These are phyloP conservation scores for Catharus ustulatus DNA, from an alignment of 2,797 vertebrate species.

Conservation along the genomic window DNA sequence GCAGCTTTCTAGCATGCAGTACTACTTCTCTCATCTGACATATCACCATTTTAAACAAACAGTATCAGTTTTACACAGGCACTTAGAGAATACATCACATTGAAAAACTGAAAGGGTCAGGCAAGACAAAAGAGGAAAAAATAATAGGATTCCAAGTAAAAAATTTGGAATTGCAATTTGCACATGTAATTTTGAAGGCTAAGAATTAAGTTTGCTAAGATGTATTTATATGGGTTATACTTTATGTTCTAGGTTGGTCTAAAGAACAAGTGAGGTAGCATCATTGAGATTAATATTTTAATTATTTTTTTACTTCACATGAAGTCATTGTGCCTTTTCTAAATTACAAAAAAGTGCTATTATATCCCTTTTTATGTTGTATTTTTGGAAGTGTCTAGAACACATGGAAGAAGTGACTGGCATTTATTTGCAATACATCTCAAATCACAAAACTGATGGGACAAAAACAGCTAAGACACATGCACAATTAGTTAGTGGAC, in stretches of 20 bases:
- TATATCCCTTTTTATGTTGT: neutral
- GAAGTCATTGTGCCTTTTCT: neutral
- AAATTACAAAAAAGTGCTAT: neutral
- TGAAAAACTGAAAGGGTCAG: neutral
- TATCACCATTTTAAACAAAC: neutral
- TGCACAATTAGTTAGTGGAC: neutral
- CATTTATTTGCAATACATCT: neutral
- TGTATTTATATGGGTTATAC: neutral
- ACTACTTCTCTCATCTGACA: neutral
- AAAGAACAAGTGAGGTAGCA: neutral
- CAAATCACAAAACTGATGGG: neutral
- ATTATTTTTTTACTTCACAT: neutral
- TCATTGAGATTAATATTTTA: neutral
- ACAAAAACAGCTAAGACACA: neutral
- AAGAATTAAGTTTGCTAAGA: neutral
- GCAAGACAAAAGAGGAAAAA: neutral
- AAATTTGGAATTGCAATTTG: neutral
- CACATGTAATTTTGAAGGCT: neutral
- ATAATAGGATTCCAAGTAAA: neutral
- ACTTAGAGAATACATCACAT: neutral
- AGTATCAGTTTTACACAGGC: neutral
- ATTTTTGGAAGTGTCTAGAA: neutral
- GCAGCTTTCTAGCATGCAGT: neutral
- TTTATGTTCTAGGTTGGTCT: neutral
- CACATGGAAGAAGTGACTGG: neutral